These are phyloP conservation scores for Amia ocellicauda DNA, from an alignment of 2,113 vertebrate genomes.

Conservation along the genomic window DNA sequence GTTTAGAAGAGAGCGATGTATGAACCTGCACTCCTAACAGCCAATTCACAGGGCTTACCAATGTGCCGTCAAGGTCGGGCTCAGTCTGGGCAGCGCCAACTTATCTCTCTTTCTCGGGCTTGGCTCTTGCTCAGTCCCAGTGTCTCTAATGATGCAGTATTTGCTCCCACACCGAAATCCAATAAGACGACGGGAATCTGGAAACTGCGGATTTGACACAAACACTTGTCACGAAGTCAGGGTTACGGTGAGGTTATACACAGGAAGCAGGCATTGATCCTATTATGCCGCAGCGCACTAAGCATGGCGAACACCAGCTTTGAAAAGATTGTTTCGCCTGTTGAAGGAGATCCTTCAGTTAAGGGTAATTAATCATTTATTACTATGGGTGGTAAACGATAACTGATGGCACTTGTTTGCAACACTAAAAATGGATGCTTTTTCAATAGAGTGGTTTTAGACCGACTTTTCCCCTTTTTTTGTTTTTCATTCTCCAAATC, in stretches of 20 bases:
- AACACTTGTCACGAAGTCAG: conserved; percentile 6
- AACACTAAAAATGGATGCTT: no score
- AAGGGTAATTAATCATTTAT: no score
- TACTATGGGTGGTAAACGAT: no score
- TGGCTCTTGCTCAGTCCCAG: background rate
- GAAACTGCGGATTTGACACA: background rate
- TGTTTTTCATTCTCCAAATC: no score
- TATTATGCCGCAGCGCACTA: background rate
- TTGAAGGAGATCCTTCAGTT: no score
- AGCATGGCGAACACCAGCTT: no score
- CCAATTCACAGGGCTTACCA: no score
- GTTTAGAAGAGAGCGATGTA: no score
- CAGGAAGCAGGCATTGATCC: background rate
- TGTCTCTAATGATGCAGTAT: conserved; percentile 1
- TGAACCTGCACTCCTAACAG: no score
- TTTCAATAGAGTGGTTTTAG: no score
- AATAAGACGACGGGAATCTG: conserved; percentile 6
- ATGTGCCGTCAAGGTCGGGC: background rate
- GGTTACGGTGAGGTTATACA: background rate
- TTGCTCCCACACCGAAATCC: background rate
- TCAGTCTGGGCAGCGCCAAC: background rate
- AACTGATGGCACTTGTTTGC: no score
- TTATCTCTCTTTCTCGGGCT: background rate
- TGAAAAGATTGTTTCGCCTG: background rate
- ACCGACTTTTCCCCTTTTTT: no score